Evolutionary conservation across 2,113 vertebrate genomes (phyloP).

Genomic region (Zapus hudsonius): DNA sequence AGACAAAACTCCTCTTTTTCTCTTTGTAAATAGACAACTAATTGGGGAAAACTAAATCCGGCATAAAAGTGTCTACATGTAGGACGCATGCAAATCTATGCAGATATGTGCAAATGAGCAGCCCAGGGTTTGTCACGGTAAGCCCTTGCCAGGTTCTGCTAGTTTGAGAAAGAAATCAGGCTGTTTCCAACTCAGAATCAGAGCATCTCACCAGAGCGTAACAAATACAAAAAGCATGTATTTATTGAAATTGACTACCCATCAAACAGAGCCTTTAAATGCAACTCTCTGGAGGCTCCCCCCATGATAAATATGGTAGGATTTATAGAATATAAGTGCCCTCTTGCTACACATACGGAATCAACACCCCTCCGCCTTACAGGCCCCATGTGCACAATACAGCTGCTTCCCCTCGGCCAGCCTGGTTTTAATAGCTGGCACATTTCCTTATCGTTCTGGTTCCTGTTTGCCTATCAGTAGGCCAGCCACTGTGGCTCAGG

Average conservation of each 20-base stretch:
- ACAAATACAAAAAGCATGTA: neutral
- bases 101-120: slow-evolving; percentile 63
- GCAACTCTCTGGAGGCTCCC: neutral
- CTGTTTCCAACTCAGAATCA: neutral
- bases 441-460: slow-evolving; percentile 57
- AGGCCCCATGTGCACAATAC: neutral
- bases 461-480: slow-evolving; percentile 63
- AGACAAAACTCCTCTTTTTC: slow-evolving; percentile 11
- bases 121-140: neutral
- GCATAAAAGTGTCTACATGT: neutral
- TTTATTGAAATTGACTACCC: neutral
- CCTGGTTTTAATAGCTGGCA: slow-evolving; percentile 40
- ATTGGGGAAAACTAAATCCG: slow-evolving; percentile 52
- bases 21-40: slow-evolving; percentile 59
- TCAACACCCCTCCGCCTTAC: neutral
- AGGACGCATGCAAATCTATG: slow-evolving; percentile 67
- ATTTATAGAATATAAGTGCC: neutral
- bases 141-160: slow-evolving; percentile 43
- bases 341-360: neutral
- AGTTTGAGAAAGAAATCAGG: slow-evolving; percentile 47
- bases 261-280: neutral
- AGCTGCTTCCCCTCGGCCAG: neutral
- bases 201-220: neutral
- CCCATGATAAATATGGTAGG: neutral
- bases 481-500: slow-evolving; percentile 41